These are phyloP conservation scores for Pogonognathellus flavescens DNA, from an alignment of 1,140 invertebrate species.

Conservation along the genomic window DNA sequence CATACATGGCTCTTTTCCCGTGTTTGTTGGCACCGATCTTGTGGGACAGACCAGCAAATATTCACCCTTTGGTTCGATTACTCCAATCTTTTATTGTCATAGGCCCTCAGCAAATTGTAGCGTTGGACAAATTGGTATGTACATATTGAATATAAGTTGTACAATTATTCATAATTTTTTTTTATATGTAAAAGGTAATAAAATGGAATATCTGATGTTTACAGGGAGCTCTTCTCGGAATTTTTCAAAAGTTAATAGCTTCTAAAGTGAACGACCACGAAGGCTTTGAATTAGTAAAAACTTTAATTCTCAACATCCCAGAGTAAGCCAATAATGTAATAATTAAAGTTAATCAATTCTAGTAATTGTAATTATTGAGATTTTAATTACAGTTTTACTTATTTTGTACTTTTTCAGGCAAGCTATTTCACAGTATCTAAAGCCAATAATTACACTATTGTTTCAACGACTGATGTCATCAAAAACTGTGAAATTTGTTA, in stretches of 20 bases:
- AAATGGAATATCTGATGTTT: slow-evolving; percentile 69
- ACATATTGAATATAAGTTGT: slow-evolving; percentile 48
- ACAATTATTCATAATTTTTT: slow-evolving; percentile 25
- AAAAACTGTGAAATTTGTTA: slow-evolving; percentile 95
- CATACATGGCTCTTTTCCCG: slow-evolving; percentile 91
- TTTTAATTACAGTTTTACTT: neutral
- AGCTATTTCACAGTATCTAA: slow-evolving; percentile 14
- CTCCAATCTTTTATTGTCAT: slow-evolving; percentile 87
- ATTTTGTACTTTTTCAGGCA: slow-evolving; percentile 1
- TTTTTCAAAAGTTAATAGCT: slow-evolving; percentile 96
- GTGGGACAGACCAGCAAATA: slow-evolving; percentile 93
- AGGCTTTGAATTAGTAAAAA: slow-evolving; percentile 92
- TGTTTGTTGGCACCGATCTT: slow-evolving; percentile 87
- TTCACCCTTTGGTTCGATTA: slow-evolving; percentile 89
- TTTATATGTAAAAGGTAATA: no score
- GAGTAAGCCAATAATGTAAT: slow-evolving; percentile 73
- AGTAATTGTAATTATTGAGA: no score
- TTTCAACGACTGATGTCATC: slow-evolving; percentile 92
- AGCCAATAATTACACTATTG: slow-evolving; percentile 80
- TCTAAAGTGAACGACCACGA: slow-evolving; percentile 97
- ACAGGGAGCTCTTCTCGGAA: slow-evolving; percentile 87
- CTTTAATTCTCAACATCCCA: slow-evolving; percentile 82
- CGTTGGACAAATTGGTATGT: slow-evolving; percentile 77
- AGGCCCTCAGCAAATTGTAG: slow-evolving; percentile 81
- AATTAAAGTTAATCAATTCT: slow-evolving; percentile 55